These are phyloP conservation scores for Scaptomyza pallida DNA, from an alignment of 1,140 invertebrate genomes.

Conservation along the genomic window DNA sequence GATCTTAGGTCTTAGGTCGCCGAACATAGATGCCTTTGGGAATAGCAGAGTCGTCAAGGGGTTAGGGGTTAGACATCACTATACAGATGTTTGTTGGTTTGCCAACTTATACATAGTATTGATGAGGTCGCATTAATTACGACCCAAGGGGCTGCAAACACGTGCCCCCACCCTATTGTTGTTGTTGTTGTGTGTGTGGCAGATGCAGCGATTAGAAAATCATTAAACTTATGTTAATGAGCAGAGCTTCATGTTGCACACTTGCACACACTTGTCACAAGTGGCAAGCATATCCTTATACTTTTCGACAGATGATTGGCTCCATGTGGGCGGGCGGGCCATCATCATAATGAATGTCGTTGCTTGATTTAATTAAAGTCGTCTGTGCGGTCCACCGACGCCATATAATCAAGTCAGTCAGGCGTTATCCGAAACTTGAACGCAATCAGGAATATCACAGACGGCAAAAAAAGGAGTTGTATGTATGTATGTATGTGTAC, in stretches of 20 bases:
- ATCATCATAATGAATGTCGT: slow-evolving; percentile 48
- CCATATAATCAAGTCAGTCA: slow-evolving; percentile 67
- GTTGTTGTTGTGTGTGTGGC: background rate
- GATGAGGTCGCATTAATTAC: slow-evolving; percentile 71
- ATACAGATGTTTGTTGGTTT: slow-evolving; percentile 49
- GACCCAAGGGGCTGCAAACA: slow-evolving; percentile 42
- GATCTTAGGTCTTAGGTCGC: slow-evolving; percentile 44
- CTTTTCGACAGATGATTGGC: slow-evolving; percentile 34
- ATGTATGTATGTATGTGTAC: slow-evolving; percentile 2
- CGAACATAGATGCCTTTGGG: slow-evolving; percentile 43
- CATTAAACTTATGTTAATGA: slow-evolving; percentile 83
- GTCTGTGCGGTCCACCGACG: slow-evolving; percentile 44
- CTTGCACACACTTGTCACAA: slow-evolving; percentile 59
- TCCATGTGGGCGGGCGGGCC: slow-evolving; percentile 36
- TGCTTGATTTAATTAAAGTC: slow-evolving; percentile 65
- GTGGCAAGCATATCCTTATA: slow-evolving; percentile 59
- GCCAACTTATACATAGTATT: slow-evolving; percentile 42
- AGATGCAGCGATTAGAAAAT: slow-evolving; percentile 77
- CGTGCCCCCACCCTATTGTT: slow-evolving; percentile 51
- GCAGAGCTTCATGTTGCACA: slow-evolving; percentile 35
- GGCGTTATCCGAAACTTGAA: slow-evolving; percentile 64
- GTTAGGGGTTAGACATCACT: slow-evolving; percentile 42
- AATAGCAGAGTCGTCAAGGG: slow-evolving; percentile 56
- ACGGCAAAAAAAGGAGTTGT: slow-evolving; percentile 50
- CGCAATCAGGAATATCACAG: slow-evolving; percentile 53